A percentile compares a stretch with the other conserved stretches of the same genome.
Conservation (phyloP, 2,888 invertebrate species). For the Nephrotoma guestfalica region DNA sequence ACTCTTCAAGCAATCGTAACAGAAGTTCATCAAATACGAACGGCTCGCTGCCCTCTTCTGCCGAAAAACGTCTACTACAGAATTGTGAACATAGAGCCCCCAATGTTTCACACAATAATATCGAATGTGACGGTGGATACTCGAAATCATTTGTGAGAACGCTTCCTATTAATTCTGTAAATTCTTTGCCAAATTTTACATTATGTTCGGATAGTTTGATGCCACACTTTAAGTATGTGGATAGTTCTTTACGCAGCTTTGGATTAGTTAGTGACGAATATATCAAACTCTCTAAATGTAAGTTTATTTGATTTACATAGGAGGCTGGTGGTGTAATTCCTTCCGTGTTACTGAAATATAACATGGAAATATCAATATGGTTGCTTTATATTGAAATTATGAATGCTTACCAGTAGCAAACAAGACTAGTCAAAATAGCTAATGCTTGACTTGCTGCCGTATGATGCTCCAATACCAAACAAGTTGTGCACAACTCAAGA, state of each 20-base stretch:
- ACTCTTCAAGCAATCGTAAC: conserved; percentile 25
- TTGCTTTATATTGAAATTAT: too few relatives aligned
- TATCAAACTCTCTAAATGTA: conserved; percentile 29
- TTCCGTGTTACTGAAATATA: conserved; percentile 13
- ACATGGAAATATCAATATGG: not conserved
- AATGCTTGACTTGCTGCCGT: conserved; percentile 28
- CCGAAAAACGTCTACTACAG: conserved; percentile 19
- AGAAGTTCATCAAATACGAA: conserved; percentile 17
- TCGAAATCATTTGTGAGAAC: conserved; percentile 26
- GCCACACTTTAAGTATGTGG: conserved; percentile 41
- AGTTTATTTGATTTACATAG: conserved; percentile 26
- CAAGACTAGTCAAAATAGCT: conserved; percentile 25
- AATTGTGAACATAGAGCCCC: conserved; percentile 53
- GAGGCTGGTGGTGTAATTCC: conserved; percentile 17
- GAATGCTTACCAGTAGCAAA: conserved; percentile 15
- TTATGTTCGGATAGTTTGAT: conserved; percentile 54
- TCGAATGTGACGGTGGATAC: conserved; percentile 24
- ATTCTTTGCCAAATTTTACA: conserved; percentile 44
- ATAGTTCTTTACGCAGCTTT: conserved; percentile 23
- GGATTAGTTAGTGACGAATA: conserved; percentile 26
- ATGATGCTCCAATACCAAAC: conserved; percentile 27
- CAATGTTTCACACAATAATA: conserved; percentile 54
- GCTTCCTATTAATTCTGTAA: conserved; percentile 47
- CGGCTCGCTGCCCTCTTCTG: not conserved
- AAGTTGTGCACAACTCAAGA: conserved; percentile 25